phyloP scores from a whole-genome alignment of 1,140 invertebrate species.

The Potamilus streckersoni region DNA sequence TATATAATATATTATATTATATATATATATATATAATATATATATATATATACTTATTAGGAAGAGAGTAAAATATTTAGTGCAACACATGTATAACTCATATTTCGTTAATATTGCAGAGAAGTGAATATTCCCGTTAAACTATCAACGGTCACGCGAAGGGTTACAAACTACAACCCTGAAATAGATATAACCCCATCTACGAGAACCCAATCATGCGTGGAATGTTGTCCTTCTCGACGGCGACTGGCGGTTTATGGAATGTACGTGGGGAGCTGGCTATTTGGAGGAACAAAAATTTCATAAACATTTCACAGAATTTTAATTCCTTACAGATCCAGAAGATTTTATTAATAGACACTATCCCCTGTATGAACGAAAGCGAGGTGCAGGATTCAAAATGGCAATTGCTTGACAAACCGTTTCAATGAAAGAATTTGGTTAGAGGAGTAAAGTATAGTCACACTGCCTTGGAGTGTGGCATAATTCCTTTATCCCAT shows the following conservation, averaged over 20 bases:
- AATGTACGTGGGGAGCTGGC: slow-evolving; percentile 69
- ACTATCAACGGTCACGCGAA: slow-evolving; percentile 85
- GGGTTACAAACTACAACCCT: slow-evolving; percentile 95
- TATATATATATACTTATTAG: no score
- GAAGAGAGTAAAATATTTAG: no score
- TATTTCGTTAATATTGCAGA: slow-evolving; percentile 12
- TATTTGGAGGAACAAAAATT: slow-evolving; percentile 41
- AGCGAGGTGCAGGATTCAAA: slow-evolving; percentile 28
- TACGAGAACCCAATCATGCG: slow-evolving; percentile 75
- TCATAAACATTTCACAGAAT: slow-evolving; percentile 41
- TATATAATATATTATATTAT: no score
- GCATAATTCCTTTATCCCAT: no score
- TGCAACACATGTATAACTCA: neutral
- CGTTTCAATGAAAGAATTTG: slow-evolving; percentile 26
- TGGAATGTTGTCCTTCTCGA: slow-evolving; percentile 51
- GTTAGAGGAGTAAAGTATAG: slow-evolving; percentile 11
- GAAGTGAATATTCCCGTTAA: slow-evolving; percentile 18
- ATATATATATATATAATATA: no score
- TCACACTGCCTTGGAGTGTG: slow-evolving; percentile 7
- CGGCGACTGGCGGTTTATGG: slow-evolving; percentile 47
- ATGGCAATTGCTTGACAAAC: slow-evolving; percentile 37
- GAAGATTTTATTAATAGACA: slow-evolving; percentile 69
- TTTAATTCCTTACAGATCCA: slow-evolving; percentile 70
- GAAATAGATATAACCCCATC: slow-evolving; percentile 92
- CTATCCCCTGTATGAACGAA: slow-evolving; percentile 66